phyloP scores from a whole-genome alignment of 2,113 vertebrate species.

The Eudorcas thomsonii region DNA sequence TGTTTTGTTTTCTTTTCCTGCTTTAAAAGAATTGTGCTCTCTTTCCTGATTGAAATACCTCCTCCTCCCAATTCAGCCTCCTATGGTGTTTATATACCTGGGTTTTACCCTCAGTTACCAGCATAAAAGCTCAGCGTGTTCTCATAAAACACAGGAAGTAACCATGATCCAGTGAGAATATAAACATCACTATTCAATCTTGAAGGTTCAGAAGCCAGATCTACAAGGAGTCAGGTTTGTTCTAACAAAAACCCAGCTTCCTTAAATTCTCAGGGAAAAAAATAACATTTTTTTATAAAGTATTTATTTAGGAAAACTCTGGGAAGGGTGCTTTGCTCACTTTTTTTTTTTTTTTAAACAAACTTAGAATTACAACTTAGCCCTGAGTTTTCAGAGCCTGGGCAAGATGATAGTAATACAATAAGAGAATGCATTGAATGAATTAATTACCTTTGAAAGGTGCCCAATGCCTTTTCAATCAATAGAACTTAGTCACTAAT shows the following conservation, averaged over 20 bases:
- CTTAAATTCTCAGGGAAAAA: slow-evolving; percentile 32
- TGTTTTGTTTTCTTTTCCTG: slow-evolving; percentile 55
- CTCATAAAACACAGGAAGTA: slow-evolving; percentile 72
- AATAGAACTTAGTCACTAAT: neutral
- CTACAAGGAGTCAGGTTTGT: slow-evolving; percentile 17
- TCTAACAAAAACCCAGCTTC: slow-evolving; percentile 44
- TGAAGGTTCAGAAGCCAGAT: slow-evolving; percentile 37
- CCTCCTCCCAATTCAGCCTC: slow-evolving; percentile 26
- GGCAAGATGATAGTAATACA: neutral
- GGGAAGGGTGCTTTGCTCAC: neutral
- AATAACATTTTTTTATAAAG: neutral
- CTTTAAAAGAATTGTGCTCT: slow-evolving; percentile 68
- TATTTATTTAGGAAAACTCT: neutral
- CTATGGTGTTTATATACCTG: slow-evolving; percentile 72
- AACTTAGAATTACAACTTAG: neutral
- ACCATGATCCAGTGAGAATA: slow-evolving; percentile 47
- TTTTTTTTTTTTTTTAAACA: neutral
- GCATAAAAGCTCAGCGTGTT: slow-evolving; percentile 63
- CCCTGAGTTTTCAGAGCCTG: neutral
- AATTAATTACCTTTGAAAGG: neutral
- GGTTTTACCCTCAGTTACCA: slow-evolving; percentile 49
- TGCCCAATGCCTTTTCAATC: neutral
- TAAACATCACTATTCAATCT: slow-evolving; percentile 52
- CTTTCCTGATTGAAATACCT: slow-evolving; percentile 57
- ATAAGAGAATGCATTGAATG: neutral